Evolutionary conservation across 2,113 vertebrate species (phyloP).

Genomic region (Oceanites oceanicus): DNA sequence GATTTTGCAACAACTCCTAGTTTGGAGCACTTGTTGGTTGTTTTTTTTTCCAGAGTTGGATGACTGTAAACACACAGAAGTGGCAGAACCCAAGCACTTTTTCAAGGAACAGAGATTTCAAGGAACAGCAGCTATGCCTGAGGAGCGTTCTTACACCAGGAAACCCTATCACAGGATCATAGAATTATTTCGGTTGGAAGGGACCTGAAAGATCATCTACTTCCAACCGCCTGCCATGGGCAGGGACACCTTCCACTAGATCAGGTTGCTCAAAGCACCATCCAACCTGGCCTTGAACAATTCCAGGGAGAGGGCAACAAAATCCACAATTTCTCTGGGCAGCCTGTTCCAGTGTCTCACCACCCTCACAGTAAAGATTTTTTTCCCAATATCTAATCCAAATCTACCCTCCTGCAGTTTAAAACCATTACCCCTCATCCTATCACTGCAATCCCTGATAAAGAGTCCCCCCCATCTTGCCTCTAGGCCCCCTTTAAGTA

Average conservation of each 20-base stretch:
- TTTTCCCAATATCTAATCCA: background rate
- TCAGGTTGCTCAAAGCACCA: background rate
- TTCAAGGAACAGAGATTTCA: background rate
- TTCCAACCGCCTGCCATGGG: background rate
- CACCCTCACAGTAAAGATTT: background rate
- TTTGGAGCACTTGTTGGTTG: background rate
- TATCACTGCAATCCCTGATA: background rate
- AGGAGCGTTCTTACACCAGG: background rate
- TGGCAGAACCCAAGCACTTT: background rate
- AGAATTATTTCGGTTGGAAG: background rate
- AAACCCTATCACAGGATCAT: background rate
- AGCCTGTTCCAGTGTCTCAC: background rate
- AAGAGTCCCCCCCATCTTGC: background rate
- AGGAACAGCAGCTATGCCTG: background rate
- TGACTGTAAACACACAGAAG: background rate
- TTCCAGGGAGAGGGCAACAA: background rate
- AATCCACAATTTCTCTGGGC: background rate
- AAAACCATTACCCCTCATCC: background rate
- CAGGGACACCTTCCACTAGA: background rate
- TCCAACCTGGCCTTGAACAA: background rate
- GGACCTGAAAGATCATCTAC: background rate
- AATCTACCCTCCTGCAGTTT: background rate
- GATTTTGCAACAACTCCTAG: background rate
- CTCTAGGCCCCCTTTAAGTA: background rate
- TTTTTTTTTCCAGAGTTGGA: background rate